A percentile compares a stretch with the other conserved stretches of the same genome.
Evolutionary conservation across 2,888 invertebrate species (phyloP).

Genomic region (Nomada goodeniana): DNA sequence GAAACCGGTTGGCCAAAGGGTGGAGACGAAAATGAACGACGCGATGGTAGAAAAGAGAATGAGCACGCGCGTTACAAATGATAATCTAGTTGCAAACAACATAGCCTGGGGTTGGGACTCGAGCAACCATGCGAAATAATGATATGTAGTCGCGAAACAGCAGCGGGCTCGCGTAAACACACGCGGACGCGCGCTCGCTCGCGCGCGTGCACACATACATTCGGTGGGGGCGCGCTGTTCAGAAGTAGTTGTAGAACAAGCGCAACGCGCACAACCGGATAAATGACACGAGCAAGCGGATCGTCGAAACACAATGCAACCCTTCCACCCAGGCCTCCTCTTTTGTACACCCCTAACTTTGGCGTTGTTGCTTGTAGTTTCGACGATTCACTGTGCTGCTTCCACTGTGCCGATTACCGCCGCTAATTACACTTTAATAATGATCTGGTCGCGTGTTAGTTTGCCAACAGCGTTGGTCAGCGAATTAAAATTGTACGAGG

Average conservation of each 20-base stretch:
- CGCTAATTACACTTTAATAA: conserved; percentile 55
- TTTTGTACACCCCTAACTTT: conserved; percentile 49
- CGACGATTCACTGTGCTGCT: conserved; percentile 22
- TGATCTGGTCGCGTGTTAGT: conserved; percentile 27
- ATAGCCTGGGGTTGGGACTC: conserved; percentile 75
- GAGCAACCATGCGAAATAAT: conserved; percentile 81
- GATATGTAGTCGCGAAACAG: conserved; percentile 81
- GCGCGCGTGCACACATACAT: conserved; percentile 33
- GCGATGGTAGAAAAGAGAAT: conserved; percentile 22
- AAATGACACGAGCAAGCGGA: conserved; percentile 32
- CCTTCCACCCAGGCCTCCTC: neutral
- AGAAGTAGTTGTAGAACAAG: conserved; percentile 48
- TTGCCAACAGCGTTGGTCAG: conserved; percentile 10
- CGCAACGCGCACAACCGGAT: conserved; percentile 32
- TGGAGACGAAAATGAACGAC: conserved; percentile 1
- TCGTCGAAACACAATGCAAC: conserved; percentile 27
- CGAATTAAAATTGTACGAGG: conserved; percentile 9
- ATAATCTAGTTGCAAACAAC: conserved; percentile 78
- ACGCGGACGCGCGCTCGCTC: conserved; percentile 18
- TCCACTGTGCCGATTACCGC: conserved; percentile 34
- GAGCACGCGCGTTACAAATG: conserved; percentile 58
- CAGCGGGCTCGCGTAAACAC: conserved; percentile 57
- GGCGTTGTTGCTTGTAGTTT: conserved; percentile 46
- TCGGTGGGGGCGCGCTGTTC: conserved; percentile 19
- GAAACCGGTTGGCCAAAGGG: conserved; percentile 17